Conservation (phyloP, 1,140 invertebrate species). For the Scylla paramamosain region DNA sequence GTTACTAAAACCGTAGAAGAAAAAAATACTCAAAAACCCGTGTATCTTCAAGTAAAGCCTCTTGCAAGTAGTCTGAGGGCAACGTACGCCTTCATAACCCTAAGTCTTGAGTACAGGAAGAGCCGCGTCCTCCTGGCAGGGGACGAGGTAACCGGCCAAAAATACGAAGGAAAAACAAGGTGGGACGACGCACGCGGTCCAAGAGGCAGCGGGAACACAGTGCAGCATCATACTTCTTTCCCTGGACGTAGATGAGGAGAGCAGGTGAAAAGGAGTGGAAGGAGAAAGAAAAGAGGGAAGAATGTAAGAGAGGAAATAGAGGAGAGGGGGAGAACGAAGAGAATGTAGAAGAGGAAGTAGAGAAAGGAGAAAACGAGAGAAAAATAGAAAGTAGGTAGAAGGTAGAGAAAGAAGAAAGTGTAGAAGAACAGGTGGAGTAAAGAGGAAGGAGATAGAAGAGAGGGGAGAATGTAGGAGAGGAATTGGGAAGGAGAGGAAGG, state of each 20-base stretch:
- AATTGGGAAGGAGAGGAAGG: neutral
- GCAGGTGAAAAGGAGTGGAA: neutral
- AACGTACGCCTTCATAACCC: no score
- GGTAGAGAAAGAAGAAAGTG: neutral
- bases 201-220: no score
- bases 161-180: neutral
- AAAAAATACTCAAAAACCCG: no score
- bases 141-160: neutral
- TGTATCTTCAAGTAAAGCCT: no score
- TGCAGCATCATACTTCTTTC: no score
- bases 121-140: neutral
- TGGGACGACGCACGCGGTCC: neutral
- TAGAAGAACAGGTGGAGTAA: neutral
- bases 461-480: neutral
- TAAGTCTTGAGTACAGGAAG: no score
- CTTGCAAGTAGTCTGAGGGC: no score
- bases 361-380: neutral
- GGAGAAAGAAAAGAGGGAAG: neutral
- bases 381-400: neutral
- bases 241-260: neutral
- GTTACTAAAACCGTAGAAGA: no score
- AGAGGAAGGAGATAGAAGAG: neutral
- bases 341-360: neutral
- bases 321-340: neutral
- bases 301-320: neutral